These are phyloP conservation scores for Incurvaria masculella DNA, from an alignment of 2,888 invertebrate genomes.

Conservation along the genomic window DNA sequence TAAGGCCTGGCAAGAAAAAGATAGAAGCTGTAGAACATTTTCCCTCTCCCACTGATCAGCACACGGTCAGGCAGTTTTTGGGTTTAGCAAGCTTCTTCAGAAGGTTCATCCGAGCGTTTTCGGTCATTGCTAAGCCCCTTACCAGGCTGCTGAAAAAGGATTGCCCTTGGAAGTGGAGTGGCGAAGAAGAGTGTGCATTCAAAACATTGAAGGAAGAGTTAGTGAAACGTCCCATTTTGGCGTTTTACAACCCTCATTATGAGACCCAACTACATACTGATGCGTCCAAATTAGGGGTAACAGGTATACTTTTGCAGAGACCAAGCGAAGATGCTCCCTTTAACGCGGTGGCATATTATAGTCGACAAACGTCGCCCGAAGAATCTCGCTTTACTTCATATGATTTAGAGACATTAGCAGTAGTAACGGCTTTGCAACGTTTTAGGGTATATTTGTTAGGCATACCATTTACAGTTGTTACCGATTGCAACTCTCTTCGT, in stretches of 20 bases:
- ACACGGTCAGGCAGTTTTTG: too few species aligned
- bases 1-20: too few species aligned
- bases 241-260: constrained; percentile 20
- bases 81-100: too few species aligned
- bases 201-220: constrained; percentile 6
- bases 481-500: constrained; percentile 1
- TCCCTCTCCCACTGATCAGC: too few species aligned
- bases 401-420: constrained; percentile 4
- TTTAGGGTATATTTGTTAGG: constrained; percentile 5
- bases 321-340: too few species aligned
- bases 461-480: neutral
- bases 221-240: constrained; percentile 17
- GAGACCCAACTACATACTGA: constrained; percentile 24
- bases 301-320: constrained; percentile 20
- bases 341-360: too few species aligned
- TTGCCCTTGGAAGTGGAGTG: constrained; percentile 11
- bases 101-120: too few species aligned
- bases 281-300: constrained; percentile 21
- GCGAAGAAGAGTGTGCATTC: constrained; percentile 5
- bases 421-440: constrained; percentile 2
- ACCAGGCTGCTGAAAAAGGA: constrained; percentile 14
- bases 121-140: constrained; percentile 14
- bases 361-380: too few species aligned
- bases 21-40: too few species aligned
- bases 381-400: neutral